Evolutionary conservation across 2,797 vertebrate genomes (phyloP).

Genomic region (Lagocephalus sceleratus): DNA sequence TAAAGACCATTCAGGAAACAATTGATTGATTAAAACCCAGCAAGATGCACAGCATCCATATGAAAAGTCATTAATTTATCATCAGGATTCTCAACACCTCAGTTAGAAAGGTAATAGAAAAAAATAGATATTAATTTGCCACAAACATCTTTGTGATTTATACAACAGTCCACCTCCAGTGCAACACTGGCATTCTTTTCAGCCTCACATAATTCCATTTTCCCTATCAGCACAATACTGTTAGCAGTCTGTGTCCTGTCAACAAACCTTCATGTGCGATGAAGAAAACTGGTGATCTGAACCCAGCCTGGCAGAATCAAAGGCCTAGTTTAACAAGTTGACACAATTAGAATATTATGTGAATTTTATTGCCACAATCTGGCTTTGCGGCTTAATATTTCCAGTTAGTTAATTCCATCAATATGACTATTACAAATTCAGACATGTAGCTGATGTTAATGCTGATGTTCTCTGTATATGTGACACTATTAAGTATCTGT

Average conservation of each 20-base stretch:
- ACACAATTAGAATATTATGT: not conserved
- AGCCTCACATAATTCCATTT: not conserved
- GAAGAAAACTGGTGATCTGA: not conserved
- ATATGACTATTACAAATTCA: too few species aligned
- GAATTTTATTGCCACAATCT: constrained; percentile 3
- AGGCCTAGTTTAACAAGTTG: not conserved
- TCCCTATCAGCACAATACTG: not conserved
- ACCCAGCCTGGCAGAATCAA: constrained; percentile 6
- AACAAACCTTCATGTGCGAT: not conserved
- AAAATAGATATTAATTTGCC: too few species aligned
- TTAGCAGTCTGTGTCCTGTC: constrained; percentile 1
- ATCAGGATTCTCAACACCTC: too few species aligned
- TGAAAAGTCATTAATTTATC: too few species aligned
- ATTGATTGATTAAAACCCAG: too few species aligned
- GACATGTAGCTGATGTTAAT: too few species aligned
- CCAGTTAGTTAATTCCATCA: too few species aligned
- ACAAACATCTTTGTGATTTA: not conserved
- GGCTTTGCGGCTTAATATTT: not conserved
- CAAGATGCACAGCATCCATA: too few species aligned
- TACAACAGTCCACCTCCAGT: not conserved
- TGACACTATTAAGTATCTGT: too few species aligned
- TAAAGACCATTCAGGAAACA: not conserved
- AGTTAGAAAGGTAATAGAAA: too few species aligned
- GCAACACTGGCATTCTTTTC: not conserved
- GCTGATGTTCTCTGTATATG: too few species aligned